Evolutionary conservation across 2,888 invertebrate species (phyloP).

Genomic region (Cephus pygmeus): DNA sequence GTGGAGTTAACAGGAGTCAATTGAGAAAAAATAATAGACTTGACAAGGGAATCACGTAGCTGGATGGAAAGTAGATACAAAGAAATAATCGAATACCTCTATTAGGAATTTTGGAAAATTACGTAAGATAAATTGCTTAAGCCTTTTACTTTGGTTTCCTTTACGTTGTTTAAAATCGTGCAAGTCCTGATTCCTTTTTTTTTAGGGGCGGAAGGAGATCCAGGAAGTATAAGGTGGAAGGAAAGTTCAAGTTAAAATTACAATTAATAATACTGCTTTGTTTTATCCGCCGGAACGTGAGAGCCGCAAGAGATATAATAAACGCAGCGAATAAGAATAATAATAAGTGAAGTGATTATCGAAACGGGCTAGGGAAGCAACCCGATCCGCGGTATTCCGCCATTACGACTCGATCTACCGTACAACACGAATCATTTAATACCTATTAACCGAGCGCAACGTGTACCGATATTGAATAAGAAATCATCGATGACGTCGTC

Average conservation of each 20-base stretch:
- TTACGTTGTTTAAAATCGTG: neutral
- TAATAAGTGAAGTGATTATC: neutral
- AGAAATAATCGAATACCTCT: too few relatives aligned
- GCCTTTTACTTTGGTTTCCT: neutral
- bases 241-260: slow-evolving; percentile 33
- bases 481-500: slow-evolving; percentile 7
- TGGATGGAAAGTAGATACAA: too few relatives aligned
- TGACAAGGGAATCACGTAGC: too few relatives aligned
- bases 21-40: neutral
- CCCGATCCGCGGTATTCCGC: neutral
- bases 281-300: slow-evolving; percentile 27
- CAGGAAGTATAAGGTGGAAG: neutral
- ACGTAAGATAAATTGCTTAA: too few relatives aligned
- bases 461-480: neutral
- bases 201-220: slow-evolving; percentile 8
- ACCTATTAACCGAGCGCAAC: neutral
- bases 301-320: neutral
- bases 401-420: slow-evolving; percentile 3
- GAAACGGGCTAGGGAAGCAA: neutral
- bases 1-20: neutral
- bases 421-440: slow-evolving; percentile 2
- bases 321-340: neutral
- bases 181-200: neutral
- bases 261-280: slow-evolving; percentile 52
- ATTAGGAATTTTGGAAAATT: too few relatives aligned